Percentiles rank a stretch among this genome's conserved stretches.
Conservation (phyloP, 2,113 vertebrate genomes). For the Anarhynchus alexandrinus region DNA sequence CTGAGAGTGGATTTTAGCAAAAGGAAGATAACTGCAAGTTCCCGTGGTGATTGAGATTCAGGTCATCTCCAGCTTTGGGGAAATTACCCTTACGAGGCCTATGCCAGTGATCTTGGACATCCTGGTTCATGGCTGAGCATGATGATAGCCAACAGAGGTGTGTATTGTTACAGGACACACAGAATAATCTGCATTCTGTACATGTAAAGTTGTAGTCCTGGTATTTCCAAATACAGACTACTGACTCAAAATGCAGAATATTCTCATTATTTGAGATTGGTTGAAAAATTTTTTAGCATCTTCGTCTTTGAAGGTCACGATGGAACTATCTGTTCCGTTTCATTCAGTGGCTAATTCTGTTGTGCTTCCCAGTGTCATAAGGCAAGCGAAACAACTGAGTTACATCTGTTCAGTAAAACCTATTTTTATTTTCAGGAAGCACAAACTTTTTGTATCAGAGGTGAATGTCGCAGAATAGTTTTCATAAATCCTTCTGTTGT, state of each 20-base stretch:
- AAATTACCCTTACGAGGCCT: not conserved
- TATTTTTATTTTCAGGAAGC: not conserved
- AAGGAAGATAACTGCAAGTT: not conserved
- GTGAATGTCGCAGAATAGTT: not conserved
- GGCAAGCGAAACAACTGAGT: not conserved
- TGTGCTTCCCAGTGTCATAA: not conserved
- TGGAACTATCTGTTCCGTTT: not conserved
- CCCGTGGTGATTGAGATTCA: not conserved
- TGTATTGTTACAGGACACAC: not conserved
- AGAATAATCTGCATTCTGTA: not conserved
- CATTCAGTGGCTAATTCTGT: not conserved
- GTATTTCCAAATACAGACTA: not conserved
- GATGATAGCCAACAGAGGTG: rapidly evolving
- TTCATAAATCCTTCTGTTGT: not conserved
- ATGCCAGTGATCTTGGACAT: not conserved
- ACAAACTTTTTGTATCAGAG: not conserved
- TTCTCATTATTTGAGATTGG: not conserved
- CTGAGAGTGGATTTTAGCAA: not conserved
- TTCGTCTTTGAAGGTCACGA: not conserved
- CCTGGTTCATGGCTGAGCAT: not conserved
- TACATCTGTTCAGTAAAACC: not conserved
- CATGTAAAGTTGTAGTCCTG: not conserved
- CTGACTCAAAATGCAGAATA: not conserved
- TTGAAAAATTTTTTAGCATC: not conserved
- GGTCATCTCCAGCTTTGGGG: not conserved